phyloP scores from a whole-genome alignment of 2,113 vertebrate genomes.

The Crypturellus undulatus region DNA sequence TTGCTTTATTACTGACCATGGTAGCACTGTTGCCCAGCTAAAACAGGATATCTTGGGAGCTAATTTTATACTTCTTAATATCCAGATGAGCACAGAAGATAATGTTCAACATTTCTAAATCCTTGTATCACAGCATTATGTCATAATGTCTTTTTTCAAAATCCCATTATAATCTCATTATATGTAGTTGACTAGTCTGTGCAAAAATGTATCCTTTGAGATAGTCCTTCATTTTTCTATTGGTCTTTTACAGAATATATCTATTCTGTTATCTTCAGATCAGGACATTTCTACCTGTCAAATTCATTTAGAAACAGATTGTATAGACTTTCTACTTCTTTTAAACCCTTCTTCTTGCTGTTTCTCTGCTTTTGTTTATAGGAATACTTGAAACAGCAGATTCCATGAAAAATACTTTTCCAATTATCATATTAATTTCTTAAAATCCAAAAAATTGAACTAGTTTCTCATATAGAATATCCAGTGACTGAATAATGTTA shows the following conservation, averaged over 20 bases:
- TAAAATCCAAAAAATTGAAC: not conserved
- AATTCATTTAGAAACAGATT: not conserved
- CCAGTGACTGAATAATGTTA: not conserved
- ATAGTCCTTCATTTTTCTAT: not conserved
- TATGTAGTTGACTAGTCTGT: conserved; percentile 1
- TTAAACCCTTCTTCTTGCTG: not conserved
- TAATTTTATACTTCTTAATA: conserved; percentile 32
- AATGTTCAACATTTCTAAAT: conserved; percentile 26
- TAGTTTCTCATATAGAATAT: not conserved
- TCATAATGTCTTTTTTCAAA: conserved; percentile 22
- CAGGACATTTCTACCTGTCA: not conserved
- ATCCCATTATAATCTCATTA: conserved; percentile 39
- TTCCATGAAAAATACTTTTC: not conserved
- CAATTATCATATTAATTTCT: not conserved
- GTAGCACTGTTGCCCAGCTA: not conserved
- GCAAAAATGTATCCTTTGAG: not conserved
- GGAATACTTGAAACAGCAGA: not conserved
- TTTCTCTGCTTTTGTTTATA: not conserved
- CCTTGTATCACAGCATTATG: not conserved
- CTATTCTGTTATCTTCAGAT: not conserved
- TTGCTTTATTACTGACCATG: not conserved
- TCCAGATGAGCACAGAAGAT: conserved; percentile 12
- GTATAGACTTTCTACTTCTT: not conserved
- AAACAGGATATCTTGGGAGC: conserved; percentile 30
- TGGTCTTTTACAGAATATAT: not conserved